phyloP scores from a whole-genome alignment of 2,797 vertebrate species.

The Capromys pilorides region DNA sequence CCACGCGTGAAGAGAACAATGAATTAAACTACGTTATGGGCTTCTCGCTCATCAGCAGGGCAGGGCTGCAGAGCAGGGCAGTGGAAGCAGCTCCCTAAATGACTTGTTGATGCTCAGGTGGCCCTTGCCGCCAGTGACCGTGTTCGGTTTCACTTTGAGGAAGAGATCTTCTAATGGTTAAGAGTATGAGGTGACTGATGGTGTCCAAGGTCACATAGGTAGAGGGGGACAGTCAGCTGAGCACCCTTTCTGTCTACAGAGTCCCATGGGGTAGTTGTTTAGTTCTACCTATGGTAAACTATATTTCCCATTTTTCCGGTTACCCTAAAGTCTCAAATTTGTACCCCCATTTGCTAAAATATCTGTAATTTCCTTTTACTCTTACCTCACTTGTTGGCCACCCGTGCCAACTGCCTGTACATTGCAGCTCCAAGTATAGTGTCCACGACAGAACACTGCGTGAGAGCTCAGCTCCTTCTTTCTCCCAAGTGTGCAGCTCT shows the following conservation, averaged over 20 bases:
- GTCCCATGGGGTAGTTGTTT: background rate
- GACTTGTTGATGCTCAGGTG: background rate
- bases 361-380: background rate
- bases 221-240: background rate
- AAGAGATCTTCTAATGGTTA: background rate
- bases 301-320: background rate
- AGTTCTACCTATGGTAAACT: background rate
- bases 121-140: background rate
- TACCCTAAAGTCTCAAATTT: background rate
- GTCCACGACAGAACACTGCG: background rate
- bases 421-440: background rate
- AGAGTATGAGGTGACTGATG: background rate
- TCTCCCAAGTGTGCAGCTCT: background rate
- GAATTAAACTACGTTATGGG: background rate
- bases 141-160: background rate
- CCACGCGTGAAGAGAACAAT: background rate
- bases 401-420: background rate
- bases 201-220: background rate
- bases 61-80: background rate
- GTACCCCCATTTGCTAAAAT: background rate
- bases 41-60: fast-evolving
- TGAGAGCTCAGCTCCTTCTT: background rate
- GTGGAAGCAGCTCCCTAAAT: background rate
- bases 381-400: background rate
- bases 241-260: background rate